Evolutionary conservation across 2,888 invertebrate species (phyloP).

Genomic region (Flexamia atlantica): DNA sequence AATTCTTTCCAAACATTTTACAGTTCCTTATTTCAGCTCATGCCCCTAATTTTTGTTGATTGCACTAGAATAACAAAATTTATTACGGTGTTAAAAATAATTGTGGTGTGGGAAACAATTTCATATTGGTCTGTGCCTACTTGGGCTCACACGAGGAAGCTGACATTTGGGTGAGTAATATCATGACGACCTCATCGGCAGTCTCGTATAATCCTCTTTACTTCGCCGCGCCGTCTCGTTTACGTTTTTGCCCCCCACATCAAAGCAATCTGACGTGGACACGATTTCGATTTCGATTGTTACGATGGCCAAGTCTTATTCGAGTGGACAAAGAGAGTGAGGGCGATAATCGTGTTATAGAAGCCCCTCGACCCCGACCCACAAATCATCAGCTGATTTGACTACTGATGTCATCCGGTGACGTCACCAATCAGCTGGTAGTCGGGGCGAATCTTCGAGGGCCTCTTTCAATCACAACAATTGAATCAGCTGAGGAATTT

Average conservation of each 20-base stretch:
- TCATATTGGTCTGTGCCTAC: no score
- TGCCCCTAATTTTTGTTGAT: no score
- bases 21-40: no score
- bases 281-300: not conserved
- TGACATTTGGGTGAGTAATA: no score
- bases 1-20: no score
- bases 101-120: no score
- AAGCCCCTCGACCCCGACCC: constrained; percentile 26
- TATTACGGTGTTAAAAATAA: no score
- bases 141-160: no score
- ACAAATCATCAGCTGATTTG: constrained; percentile 42
- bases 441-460: constrained; percentile 12
- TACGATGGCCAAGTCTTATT: not conserved
- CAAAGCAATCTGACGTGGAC: constrained; percentile 18
- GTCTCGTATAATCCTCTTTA: constrained; percentile 28
- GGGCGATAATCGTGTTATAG: constrained; percentile 20
- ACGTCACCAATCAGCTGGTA: constrained; percentile 41
- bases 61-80: no score
- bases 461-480: constrained; percentile 33
- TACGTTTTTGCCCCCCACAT: not conserved
- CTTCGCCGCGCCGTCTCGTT: not conserved
- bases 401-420: constrained; percentile 38
- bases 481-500: constrained; percentile 20
- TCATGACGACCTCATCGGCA: no score
- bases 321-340: constrained; percentile 3